Base-by-base conservation (phyloP, 2,113 vertebrate genomes). In the Bujurquina vittata region DNA sequence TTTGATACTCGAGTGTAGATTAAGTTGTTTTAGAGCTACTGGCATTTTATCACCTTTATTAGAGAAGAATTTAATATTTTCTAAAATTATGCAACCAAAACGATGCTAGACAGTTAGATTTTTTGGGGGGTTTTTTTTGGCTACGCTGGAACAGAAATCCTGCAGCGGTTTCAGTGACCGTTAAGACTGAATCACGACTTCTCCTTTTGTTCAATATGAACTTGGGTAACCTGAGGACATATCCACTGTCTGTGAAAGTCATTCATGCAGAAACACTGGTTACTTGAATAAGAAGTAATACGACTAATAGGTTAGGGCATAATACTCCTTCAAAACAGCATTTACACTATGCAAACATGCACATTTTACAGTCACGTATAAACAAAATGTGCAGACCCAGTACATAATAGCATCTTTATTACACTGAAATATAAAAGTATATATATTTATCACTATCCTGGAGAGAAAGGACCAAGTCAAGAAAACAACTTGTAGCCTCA, bases 321-420 rank as follows among this genome's bases (percentile, higher is more conserved):
- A 43, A 55, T 22, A 4, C 9, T 7, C 55, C 56, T 67, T 52
- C 10, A 12, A 33, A 43, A 23, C 33, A 58, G 33, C 56, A n/a
- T 18, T 17, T n/a, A n/a, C 17, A 22, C 9, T 61, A 46, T 59
- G 62, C 40, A 37, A 59, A 75, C 37, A 82, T 33, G 20, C 14
- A 56, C 37, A 76, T 29, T 59, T 46, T 46, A 58, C 17, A 59
- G 4, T n/a, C 10, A 62, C 0, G 3, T 40, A 62, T n/a, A 75
- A 83, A 93, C 72, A 93, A 90, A 91, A 89, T 83, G 67, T 85
- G 35, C 93, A 94, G 90, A 92, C 92, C 26, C 85, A 89, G 88
- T 94, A 94, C 89, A 95, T 95, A 95, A 95, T 94, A 93, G 92
- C 85, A 93, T 96, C 92, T 95, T 96, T 95, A 95, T 95, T 95